Percentiles rank a stretch among this genome's conserved stretches.
Evolutionary conservation across 1,140 invertebrate genomes (phyloP).

Genomic region (Neoseiulus cucumeris): DNA sequence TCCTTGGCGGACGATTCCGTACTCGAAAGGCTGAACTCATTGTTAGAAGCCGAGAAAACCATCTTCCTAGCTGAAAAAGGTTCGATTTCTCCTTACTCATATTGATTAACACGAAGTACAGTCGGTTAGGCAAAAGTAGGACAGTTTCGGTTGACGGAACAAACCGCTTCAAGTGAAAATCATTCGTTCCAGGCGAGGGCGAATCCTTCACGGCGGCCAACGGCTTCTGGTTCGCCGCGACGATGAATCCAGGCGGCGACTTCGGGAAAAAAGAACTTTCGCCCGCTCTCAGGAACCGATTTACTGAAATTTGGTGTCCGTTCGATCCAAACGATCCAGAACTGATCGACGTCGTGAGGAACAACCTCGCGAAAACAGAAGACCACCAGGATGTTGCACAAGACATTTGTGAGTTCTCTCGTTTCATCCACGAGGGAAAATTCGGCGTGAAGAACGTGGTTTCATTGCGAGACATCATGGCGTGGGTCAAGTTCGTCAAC

Average conservation of each 20-base stretch:
- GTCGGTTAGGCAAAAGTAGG: conserved; percentile 15
- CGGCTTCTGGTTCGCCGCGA: conserved; percentile 78
- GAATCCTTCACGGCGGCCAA: conserved; percentile 45
- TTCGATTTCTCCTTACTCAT: neutral
- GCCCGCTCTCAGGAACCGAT: conserved; percentile 84
- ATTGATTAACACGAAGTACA: no score
- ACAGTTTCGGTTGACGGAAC: conserved; percentile 13
- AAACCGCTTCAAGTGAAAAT: conserved; percentile 15
- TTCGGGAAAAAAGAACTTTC: conserved; percentile 99
- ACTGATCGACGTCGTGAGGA: conserved; percentile 51
- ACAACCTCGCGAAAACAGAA: conserved; percentile 43
- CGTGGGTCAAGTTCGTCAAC: conserved; percentile 82
- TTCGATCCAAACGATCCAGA: conserved; percentile 43
- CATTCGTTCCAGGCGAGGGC: conserved; percentile 17
- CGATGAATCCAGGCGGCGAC: conserved; percentile 99
- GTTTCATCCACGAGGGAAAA: conserved; percentile 34
- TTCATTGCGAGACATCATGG: conserved; percentile 59
- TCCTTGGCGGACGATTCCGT: conserved; percentile 97
- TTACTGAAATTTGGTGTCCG: conserved; percentile 98
- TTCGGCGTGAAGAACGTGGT: conserved; percentile 38
- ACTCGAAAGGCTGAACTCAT: conserved; percentile 84
- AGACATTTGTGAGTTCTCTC: conserved; percentile 47
- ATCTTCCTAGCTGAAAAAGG: conserved; percentile 71
- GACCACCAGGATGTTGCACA: conserved; percentile 34
- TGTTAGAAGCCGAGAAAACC: conserved; percentile 79